A percentile compares a stretch with the other conserved stretches of the same genome.
These are phyloP conservation scores for Cylindroiulus punctatus DNA, from an alignment of 2,888 invertebrate species.

Conservation along the genomic window DNA sequence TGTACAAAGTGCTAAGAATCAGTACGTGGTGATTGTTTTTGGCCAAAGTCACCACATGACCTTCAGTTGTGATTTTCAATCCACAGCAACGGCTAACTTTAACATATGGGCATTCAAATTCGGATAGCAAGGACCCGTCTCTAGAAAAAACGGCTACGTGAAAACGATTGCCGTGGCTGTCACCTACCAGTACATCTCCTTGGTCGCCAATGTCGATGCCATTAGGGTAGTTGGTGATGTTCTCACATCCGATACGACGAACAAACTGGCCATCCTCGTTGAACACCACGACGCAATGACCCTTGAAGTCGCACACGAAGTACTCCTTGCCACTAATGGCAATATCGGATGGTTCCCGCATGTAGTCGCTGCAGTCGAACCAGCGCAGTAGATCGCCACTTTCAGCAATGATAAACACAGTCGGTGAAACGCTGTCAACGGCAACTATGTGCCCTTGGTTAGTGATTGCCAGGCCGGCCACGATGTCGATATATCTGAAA, in stretches of 20 bases:
- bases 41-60: constrained; percentile 94
- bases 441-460: constrained; percentile 93
- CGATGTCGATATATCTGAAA: constrained; percentile 69
- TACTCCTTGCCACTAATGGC: constrained; percentile 92
- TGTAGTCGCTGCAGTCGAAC: constrained; percentile 98
- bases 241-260: constrained; percentile 94
- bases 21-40: constrained; percentile 99
- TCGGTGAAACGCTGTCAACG: constrained; percentile 96
- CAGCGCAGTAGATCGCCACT: constrained; percentile 91
- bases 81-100: constrained; percentile 99
- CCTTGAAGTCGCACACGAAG: constrained; percentile 98
- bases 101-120: constrained; percentile 97
- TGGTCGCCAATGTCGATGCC: constrained; percentile 98
- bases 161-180: constrained; percentile 97
- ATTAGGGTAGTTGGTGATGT: constrained; percentile 95
- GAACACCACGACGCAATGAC: constrained; percentile 96
- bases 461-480: constrained; percentile 94
- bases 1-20: constrained; percentile 92
- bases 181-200: constrained; percentile 95
- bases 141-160: constrained; percentile 95
- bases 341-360: constrained; percentile 97
- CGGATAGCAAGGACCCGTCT: constrained; percentile 85
- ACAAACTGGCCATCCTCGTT: constrained; percentile 91
- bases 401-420: constrained; percentile 92
- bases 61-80: constrained; percentile 95